Percentiles rank a stretch among this genome's conserved stretches.
phyloP scores from a whole-genome alignment of 2,888 invertebrate genomes.

The Nomada ruficornis region DNA sequence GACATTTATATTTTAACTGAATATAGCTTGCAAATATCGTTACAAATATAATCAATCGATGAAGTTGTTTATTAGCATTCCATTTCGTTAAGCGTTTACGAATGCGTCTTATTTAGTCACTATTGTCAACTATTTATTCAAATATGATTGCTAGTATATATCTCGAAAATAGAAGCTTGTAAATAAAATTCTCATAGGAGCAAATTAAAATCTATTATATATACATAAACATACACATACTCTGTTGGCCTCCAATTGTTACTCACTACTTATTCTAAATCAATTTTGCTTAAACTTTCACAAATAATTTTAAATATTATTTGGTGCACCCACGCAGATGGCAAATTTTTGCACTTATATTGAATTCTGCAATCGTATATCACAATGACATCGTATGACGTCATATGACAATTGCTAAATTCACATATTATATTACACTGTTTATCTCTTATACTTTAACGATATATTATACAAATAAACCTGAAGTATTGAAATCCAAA shows the following conservation, averaged over 20 bases:
- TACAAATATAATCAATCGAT: constrained; percentile 25
- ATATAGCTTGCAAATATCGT: constrained; percentile 7
- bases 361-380: too few species aligned
- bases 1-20: constrained; percentile 28
- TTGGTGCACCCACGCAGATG: background rate
- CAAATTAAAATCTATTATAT: constrained; percentile 39
- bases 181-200: constrained; percentile 55
- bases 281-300: background rate
- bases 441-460: background rate
- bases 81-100: constrained; percentile 12
- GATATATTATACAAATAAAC: background rate
- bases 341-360: too few species aligned
- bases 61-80: constrained; percentile 35
- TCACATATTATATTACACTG: background rate
- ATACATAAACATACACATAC: background rate
- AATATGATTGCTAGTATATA: constrained; percentile 16
- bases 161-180: constrained; percentile 43
- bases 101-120: constrained; percentile 17
- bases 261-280: constrained; percentile 8
- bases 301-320: background rate
- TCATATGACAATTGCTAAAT: too few species aligned
- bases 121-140: constrained; percentile 35
- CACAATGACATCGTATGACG: too few species aligned
- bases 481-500: background rate
- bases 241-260: constrained; percentile 1